Base-by-base conservation (phyloP, 2,888 invertebrate genomes). In the Caenorhabditis plicata region DNA sequence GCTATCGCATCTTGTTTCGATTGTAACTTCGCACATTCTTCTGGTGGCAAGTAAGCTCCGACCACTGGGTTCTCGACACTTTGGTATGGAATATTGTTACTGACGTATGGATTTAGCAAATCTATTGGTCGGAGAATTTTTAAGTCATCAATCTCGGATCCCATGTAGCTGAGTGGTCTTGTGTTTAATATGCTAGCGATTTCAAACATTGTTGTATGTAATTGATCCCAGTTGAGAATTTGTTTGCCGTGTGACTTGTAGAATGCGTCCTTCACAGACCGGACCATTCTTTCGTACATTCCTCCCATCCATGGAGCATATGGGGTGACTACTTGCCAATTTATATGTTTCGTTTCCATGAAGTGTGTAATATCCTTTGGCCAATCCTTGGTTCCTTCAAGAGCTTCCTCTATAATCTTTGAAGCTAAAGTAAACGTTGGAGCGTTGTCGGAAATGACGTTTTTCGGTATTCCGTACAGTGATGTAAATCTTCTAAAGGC, bases 391-490 rank as follows among this genome's bases (percentile, higher is more conserved):
- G n/a, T n/a, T n/a, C n/a, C n/a, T n/a, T n/a, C n/a, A n/a, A n/a
- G n/a, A n/a, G n/a, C 33, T 33, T 49, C 55, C 13, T 36, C 3
- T 1, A 50, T 3, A 5, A 58, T 47, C 62, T 78, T 82, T 2
- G 66, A 58, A 0, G 78, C 62, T 1, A 82, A 78, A 1, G 73
- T 61, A 60, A 84, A 83, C 57, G 82, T 82, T 0, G 77, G 77
- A 0, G 81, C 73, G 4, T 73, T 63, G 9, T 40, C 58, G 0
- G 80, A 80, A 4, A 50, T 27, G 13, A 70, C 52, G 0, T 7
- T 1, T 11, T 20, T n/a, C 1, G 70, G 69, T 8, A 17, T n/a
- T 23, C 63, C 63, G 2, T 47, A 8, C 1, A 50, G 11, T 1
- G 60, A 29, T 2, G 47, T 45, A 25, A 70, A 67, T 43, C 65